Conservation (phyloP, 2,888 invertebrate species). For the Papilio demoleus region DNA sequence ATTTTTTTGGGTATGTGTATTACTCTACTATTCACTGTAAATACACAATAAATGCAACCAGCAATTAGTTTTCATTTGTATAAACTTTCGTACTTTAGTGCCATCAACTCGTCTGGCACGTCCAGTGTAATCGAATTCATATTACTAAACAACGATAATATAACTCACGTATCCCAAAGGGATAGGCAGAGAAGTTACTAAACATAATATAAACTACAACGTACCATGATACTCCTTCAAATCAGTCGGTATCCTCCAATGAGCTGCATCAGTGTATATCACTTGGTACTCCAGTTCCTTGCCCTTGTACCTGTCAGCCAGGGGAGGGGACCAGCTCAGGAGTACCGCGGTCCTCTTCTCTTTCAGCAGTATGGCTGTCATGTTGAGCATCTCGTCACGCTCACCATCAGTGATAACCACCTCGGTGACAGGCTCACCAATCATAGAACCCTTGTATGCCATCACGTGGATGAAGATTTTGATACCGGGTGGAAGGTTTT, state of each 20-base stretch:
- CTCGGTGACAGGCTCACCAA: slow-evolving; percentile 80
- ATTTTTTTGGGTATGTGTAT: no score
- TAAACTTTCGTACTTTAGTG: no score
- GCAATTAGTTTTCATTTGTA: no score
- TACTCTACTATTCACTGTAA: no score
- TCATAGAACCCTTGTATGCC: slow-evolving; percentile 83
- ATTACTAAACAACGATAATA: no score
- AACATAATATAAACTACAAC: neutral
- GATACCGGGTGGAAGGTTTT: slow-evolving; percentile 81
- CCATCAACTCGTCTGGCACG: no score
- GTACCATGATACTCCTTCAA: slow-evolving; percentile 46
- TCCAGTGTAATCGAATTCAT: no score
- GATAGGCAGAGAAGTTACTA: no score
- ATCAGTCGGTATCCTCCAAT: slow-evolving; percentile 68
- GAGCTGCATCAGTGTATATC: slow-evolving; percentile 85
- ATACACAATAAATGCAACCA: no score
- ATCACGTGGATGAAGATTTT: slow-evolving; percentile 82
- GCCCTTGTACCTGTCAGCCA: slow-evolving; percentile 75
- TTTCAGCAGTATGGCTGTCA: slow-evolving; percentile 79
- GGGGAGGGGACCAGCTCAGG: slow-evolving; percentile 86
- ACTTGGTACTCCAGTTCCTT: slow-evolving; percentile 85
- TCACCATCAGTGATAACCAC: slow-evolving; percentile 76
- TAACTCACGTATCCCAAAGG: no score
- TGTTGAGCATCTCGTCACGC: slow-evolving; percentile 77
- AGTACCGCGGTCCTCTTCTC: slow-evolving; percentile 85